A percentile compares a stretch with the other conserved stretches of the same genome.
These are phyloP conservation scores for Myzus persicae DNA, from an alignment of 1,140 invertebrate species.

Conservation along the genomic window DNA sequence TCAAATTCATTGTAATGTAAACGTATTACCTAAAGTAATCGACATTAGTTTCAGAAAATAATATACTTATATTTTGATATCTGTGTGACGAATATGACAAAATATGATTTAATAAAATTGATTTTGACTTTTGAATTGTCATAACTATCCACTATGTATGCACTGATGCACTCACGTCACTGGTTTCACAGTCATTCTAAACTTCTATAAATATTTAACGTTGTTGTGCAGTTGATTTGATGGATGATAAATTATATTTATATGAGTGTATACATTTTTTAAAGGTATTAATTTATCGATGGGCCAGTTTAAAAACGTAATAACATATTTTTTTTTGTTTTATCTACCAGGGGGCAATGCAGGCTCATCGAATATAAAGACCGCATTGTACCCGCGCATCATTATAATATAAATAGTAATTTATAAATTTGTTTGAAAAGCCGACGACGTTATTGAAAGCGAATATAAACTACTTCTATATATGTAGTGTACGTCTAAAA, in stretches of 20 bases:
- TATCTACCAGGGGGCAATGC: not conserved
- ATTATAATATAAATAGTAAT: not conserved
- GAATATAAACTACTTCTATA: not conserved
- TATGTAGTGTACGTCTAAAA: not conserved
- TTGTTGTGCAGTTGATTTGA: not conserved
- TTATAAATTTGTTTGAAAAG: not conserved
- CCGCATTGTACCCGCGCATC: not conserved
- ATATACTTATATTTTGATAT: not conserved
- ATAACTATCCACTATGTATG: not conserved
- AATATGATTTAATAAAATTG: not conserved
- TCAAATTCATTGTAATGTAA: not conserved
- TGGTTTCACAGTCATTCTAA: not conserved
- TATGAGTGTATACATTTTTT: not conserved
- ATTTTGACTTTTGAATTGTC: not conserved
- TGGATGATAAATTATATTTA: not conserved
- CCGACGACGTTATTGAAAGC: not conserved
- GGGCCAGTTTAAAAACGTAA: not conserved
- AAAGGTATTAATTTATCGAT: not conserved
- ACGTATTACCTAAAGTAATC: not conserved
- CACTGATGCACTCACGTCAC: not conserved
- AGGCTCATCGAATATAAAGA: not conserved
- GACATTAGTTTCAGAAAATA: not conserved
- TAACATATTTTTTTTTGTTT: not conserved
- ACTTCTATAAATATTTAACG: not conserved
- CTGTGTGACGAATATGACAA: not conserved